A percentile compares a stretch with the other conserved stretches of the same genome.
phyloP scores from a whole-genome alignment of 2,113 vertebrate genomes.

The Numida meleagris region DNA sequence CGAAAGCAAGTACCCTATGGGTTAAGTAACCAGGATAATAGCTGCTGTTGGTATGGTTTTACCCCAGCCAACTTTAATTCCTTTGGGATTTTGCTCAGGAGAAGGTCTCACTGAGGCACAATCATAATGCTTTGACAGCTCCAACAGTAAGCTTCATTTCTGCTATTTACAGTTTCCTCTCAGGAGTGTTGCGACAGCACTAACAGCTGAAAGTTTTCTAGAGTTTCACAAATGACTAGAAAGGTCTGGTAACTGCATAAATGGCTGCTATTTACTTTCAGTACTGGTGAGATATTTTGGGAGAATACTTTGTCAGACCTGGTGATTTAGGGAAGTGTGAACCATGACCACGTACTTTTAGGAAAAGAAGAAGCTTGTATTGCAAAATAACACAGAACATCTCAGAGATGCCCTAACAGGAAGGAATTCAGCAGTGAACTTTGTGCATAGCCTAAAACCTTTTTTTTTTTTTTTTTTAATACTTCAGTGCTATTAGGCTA shows the following conservation, averaged over 20 bases:
- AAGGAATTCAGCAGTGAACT: not conserved
- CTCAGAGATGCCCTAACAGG: not conserved
- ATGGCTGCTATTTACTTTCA: not conserved
- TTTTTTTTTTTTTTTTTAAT: not conserved
- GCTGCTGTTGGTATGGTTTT: not conserved
- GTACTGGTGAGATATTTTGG: not conserved
- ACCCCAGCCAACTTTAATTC: not conserved
- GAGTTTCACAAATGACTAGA: not conserved
- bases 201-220: slow-evolving; percentile 20
- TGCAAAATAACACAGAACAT: not conserved
- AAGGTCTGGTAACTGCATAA: not conserved
- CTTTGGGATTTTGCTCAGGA: not conserved
- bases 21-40: not conserved
- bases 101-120: not conserved
- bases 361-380: not conserved
- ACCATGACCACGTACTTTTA: not conserved
- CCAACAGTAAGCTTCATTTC: not conserved
- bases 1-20: not conserved
- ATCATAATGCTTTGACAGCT: not conserved
- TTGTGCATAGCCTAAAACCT: not conserved
- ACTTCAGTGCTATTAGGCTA: not conserved
- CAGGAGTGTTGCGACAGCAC: not conserved
- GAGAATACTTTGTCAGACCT: not conserved
- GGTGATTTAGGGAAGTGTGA: not conserved
- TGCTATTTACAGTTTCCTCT: not conserved